Conservation (phyloP, 2,113 vertebrate species). For the Chionomys nivalis region DNA sequence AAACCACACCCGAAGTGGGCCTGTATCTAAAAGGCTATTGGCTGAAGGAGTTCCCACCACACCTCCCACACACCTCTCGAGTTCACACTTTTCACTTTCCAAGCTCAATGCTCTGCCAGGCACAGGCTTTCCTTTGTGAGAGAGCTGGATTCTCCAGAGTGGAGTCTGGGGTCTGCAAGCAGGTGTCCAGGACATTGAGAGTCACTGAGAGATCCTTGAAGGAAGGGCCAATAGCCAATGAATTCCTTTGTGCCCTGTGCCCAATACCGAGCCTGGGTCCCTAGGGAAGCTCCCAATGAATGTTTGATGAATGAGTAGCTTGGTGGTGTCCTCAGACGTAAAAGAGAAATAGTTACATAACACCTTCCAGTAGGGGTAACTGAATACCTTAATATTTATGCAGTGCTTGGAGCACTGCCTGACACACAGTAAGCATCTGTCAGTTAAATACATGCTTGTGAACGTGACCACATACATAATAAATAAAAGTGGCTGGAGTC, state of each 20-base stretch:
- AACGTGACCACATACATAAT: background rate
- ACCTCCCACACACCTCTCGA: background rate
- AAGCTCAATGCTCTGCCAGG: background rate
- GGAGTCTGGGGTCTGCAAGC: background rate
- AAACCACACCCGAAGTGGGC: too few species aligned
- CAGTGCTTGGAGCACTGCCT: background rate
- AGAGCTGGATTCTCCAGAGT: background rate
- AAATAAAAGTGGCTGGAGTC: background rate
- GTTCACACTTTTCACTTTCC: background rate
- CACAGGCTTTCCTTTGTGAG: background rate
- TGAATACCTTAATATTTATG: constrained; percentile 18
- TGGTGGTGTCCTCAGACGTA: background rate
- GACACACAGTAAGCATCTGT: background rate
- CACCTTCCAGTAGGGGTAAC: constrained; percentile 28
- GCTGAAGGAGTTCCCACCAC: too few species aligned
- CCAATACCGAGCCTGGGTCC: background rate
- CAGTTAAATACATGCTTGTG: background rate
- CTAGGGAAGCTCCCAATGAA: background rate
- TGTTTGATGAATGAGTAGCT: constrained; percentile 24
- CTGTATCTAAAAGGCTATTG: too few species aligned
- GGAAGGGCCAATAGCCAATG: background rate
- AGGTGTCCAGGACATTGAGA: background rate
- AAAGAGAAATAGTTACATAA: constrained; percentile 49
- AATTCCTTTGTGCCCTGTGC: background rate
- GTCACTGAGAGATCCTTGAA: background rate